Evolutionary conservation across 2,797 vertebrate species (phyloP), one percentile per base, ranked within the genome.

Genomic region (Syndactyla subalaris): DNA sequence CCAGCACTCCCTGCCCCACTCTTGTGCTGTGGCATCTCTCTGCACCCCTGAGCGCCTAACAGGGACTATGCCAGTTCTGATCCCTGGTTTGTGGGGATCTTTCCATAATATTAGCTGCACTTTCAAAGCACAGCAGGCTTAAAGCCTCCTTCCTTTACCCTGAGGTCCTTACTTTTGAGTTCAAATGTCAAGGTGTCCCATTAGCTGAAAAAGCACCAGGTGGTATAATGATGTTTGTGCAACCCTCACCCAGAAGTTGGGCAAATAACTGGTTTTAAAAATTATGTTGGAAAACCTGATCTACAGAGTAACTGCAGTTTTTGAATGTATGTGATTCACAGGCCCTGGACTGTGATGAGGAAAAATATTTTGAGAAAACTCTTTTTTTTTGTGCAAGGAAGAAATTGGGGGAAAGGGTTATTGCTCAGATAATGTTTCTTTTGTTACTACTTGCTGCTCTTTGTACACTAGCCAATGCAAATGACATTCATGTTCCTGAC

Each of bases 391-490:
- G 14, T 87, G 94, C 75, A 70, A 92, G 88, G 85, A 84, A 93
- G 71, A 89, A 89, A 87, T 72, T 43, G 55, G 62, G 88, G 79
- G 62, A 61, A 86, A 76, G 73, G 85, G 70, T 92, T 94, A 78
- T 87, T 88, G 89, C 88, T 94, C 0, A 10, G 77, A 85, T 94
- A 92, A 83, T 93, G 54, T 92, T 89, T 90, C 81, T 94, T 88
- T 96, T 97, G 93, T 95, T 70, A 92, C 67, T 81, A 94, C 73
- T 96, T 96, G 95, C 76, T 79, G 89, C 70, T 90, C 92, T 98
- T 97, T 97, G 80, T 96, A 93, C 91, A 84, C 58, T 72, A 59
- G 63, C 89, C 84, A 79, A 94, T 95, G 83, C 92, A 93, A 96
- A 96, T 72, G 94, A 82, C 61, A 74, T 67, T 96, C 71, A 58